These are phyloP conservation scores for Cossypha dichroa DNA, from an alignment of 2,797 vertebrate species.

Conservation along the genomic window DNA sequence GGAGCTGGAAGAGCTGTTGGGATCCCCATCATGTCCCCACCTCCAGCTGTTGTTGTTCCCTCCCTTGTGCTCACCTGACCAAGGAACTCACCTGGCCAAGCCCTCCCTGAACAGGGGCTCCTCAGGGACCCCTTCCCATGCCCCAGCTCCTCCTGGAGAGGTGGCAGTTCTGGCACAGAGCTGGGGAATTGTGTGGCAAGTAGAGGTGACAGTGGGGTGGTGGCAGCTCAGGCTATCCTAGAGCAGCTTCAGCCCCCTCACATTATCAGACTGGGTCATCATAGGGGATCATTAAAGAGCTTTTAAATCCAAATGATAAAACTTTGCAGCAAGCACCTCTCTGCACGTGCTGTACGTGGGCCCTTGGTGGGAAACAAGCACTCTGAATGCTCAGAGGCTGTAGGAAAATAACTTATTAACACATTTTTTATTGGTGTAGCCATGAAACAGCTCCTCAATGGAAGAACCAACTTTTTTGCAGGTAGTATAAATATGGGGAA, in stretches of 20 bases:
- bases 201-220: not conserved
- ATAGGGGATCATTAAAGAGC: not conserved
- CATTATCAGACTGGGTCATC: not conserved
- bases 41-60: not conserved
- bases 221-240: not conserved
- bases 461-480: not conserved
- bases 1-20: not conserved
- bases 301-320: not conserved
- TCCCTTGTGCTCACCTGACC: not conserved
- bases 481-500: not conserved
- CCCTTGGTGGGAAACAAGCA: accelerated
- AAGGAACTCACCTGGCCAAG: not conserved
- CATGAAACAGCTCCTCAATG: not conserved
- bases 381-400: not conserved
- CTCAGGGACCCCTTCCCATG: too few species aligned
- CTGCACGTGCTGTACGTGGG: accelerated
- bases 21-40: not conserved
- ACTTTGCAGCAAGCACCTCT: not conserved
- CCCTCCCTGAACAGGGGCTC: not conserved
- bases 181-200: accelerated
- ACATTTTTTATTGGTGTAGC: not conserved
- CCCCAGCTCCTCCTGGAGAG: not conserved
- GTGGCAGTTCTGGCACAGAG: not conserved
- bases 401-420: not conserved
- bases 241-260: not conserved